Evolutionary conservation across 2,888 invertebrate species (phyloP).

Genomic region (Neuroscelio doddi): DNA sequence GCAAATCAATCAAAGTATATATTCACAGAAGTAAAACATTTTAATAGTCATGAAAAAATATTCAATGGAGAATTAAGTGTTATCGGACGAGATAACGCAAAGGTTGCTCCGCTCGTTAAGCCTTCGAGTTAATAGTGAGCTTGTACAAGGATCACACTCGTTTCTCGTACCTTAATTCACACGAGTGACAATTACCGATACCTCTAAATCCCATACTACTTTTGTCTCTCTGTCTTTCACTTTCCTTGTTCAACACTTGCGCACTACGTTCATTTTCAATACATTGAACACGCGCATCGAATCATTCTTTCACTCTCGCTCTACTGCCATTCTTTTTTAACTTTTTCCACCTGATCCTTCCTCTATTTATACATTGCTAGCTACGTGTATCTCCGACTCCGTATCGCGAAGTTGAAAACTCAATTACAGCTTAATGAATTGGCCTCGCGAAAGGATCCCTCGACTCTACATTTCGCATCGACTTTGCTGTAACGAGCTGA

Average conservation of each 20-base stretch:
- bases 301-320: conserved; percentile 44
- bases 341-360: conserved; percentile 35
- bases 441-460: conserved; percentile 45
- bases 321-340: conserved; percentile 34
- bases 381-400: conserved; percentile 63
- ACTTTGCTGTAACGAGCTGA: conserved; percentile 42
- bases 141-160: conserved; percentile 68
- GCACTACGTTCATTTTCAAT: conserved; percentile 33
- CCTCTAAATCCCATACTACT: conserved; percentile 38
- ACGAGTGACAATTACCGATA: conserved; percentile 39
- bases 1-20: conserved; percentile 17
- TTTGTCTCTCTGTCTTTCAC: conserved; percentile 9
- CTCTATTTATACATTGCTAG: conserved; percentile 47
- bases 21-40: conserved; percentile 15
- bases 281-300: conserved; percentile 47
- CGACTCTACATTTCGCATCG: conserved; percentile 39
- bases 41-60: conserved; percentile 34
- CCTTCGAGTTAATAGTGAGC: conserved; percentile 68
- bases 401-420: conserved; percentile 70
- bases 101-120: conserved; percentile 64
- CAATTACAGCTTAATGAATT: conserved; percentile 72
- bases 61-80: conserved; percentile 38
- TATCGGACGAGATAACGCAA: conserved; percentile 40
- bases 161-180: conserved; percentile 66
- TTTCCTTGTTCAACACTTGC: background rate